Percentiles rank a stretch among this genome's conserved stretches.
Conservation (phyloP, 2,888 invertebrate species). For the Trissolcus japonicus region DNA sequence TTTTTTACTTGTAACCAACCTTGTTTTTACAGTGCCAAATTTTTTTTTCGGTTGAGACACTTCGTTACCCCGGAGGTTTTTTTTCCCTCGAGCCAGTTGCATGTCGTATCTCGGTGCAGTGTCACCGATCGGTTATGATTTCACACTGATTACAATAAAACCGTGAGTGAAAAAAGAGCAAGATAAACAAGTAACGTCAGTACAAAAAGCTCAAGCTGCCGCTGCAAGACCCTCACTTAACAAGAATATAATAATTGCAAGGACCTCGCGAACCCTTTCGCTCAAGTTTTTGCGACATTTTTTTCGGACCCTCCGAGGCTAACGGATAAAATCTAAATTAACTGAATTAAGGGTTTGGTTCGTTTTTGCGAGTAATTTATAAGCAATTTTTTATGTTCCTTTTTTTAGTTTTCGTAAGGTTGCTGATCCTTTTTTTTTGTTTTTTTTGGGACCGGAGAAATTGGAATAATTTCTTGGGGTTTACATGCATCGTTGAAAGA, state of each 20-base stretch:
- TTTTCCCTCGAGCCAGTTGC: constrained; percentile 45
- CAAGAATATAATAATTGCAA: constrained; percentile 76
- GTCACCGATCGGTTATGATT: constrained; percentile 75
- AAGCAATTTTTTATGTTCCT: constrained; percentile 62
- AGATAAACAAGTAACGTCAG: constrained; percentile 52
- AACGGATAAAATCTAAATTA: constrained; percentile 77
- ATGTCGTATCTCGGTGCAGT: constrained; percentile 51
- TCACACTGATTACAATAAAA: constrained; percentile 76
- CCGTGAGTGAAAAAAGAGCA: constrained; percentile 38
- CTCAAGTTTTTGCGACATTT: constrained; percentile 29
- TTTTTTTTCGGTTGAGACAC: constrained; percentile 42
- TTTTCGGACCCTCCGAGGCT: constrained; percentile 60
- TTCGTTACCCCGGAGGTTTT: constrained; percentile 38
- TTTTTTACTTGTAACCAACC: constrained; percentile 69
- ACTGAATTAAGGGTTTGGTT: constrained; percentile 75
- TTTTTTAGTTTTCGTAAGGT: constrained; percentile 33
- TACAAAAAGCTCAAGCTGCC: constrained; percentile 56
- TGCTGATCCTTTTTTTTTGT: constrained; percentile 3
- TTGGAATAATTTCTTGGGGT: constrained; percentile 30
- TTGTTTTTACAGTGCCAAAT: constrained; percentile 35
- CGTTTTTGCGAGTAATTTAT: constrained; percentile 73
- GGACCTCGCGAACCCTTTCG: constrained; percentile 54
- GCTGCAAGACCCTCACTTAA: constrained; percentile 69
- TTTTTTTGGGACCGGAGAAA: constrained; percentile 48
- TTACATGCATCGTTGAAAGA: constrained; percentile 70